Percentiles rank a stretch among this genome's conserved stretches.
Evolutionary conservation across 2,113 vertebrate species (phyloP).

Genomic region (Larimichthys crocea): DNA sequence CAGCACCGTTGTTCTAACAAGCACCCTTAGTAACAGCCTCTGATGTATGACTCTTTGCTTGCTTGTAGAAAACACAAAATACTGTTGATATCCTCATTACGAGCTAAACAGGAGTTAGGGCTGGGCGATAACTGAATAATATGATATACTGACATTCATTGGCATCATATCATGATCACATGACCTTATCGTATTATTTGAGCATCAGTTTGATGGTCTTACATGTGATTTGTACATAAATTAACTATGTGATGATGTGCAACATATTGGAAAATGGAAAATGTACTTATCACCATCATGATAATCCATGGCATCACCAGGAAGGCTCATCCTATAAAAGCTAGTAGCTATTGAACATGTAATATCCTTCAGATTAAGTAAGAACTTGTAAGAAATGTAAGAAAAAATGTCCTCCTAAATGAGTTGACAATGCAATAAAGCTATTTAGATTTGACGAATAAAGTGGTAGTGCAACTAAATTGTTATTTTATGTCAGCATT

Average conservation of each 20-base stretch:
- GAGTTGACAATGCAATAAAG: not conserved
- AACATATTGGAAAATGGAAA: not conserved
- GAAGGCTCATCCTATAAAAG: not conserved
- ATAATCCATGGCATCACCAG: not conserved
- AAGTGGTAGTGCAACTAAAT: slow-evolving; percentile 2
- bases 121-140: not conserved
- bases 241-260: not conserved
- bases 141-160: slow-evolving; percentile 6
- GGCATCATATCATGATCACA: slow-evolving; percentile 3
- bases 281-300: not conserved
- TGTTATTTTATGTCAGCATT: slow-evolving; percentile 7
- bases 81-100: slow-evolving; percentile 3
- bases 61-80: not conserved
- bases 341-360: not conserved
- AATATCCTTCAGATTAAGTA: not conserved
- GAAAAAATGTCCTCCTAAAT: not conserved
- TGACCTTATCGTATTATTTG: slow-evolving; percentile 1
- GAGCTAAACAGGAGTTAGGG: not conserved
- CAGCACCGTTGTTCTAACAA: slow-evolving; percentile 19
- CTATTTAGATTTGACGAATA: not conserved
- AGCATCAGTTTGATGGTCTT: not conserved
- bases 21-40: slow-evolving; percentile 13
- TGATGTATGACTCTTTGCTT: slow-evolving; percentile 5
- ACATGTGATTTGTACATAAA: slow-evolving; percentile 1
- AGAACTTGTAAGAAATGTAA: not conserved